Evolutionary conservation across 2,888 invertebrate species (phyloP).

Genomic region (Xestia sexstrigata): DNA sequence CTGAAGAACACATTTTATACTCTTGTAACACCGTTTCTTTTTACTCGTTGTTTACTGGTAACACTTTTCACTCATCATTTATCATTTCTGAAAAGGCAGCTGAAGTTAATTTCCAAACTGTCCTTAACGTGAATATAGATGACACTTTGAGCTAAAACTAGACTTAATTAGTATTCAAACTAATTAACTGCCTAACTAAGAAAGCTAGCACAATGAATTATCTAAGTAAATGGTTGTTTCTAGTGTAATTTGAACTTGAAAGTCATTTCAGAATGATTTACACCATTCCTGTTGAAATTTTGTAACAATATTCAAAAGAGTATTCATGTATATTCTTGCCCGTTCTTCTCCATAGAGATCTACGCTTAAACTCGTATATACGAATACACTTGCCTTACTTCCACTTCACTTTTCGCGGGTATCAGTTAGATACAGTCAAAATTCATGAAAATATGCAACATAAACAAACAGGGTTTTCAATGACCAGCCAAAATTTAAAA

Average conservation of each 20-base stretch:
- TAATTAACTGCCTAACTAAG: constrained; percentile 25
- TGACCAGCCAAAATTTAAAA: too few species aligned
- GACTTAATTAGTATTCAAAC: constrained; percentile 9
- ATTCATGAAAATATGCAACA: too few species aligned
- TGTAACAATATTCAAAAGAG: too few species aligned
- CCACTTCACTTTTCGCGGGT: too few species aligned
- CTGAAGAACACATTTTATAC: background rate
- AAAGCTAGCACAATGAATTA: constrained; percentile 10
- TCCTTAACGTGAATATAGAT: constrained; percentile 22
- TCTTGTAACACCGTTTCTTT: background rate
- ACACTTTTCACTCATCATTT: constrained; percentile 7
- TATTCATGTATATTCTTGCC: too few species aligned
- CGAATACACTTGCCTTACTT: too few species aligned
- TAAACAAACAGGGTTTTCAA: too few species aligned
- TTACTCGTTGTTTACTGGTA: background rate
- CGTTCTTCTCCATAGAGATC: too few species aligned
- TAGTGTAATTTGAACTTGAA: background rate
- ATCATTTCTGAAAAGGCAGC: background rate
- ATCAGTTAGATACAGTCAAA: too few species aligned
- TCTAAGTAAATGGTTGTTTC: constrained; percentile 1
- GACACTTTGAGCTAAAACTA: constrained; percentile 13
- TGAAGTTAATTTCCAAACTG: constrained; percentile 24
- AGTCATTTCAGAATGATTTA: too few species aligned
- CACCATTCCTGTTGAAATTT: too few species aligned
- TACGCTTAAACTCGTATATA: too few species aligned